Percentiles rank a stretch among this genome's conserved stretches.
Conservation (phyloP, 2,113 vertebrate genomes). For the Chelonoidis abingdonii region DNA sequence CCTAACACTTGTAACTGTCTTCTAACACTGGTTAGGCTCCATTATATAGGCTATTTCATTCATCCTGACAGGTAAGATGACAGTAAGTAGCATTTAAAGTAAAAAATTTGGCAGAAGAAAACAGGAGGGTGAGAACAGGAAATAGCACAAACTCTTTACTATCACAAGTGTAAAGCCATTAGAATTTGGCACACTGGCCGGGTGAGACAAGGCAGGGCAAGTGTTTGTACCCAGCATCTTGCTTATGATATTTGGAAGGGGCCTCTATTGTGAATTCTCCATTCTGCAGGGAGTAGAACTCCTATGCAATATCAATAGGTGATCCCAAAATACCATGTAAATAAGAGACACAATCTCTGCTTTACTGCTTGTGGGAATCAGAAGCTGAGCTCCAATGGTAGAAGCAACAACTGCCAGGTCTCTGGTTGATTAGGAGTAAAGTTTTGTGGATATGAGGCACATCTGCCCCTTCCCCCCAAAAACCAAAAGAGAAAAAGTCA, state of each 20-base stretch:
- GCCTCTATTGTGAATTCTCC: not conserved
- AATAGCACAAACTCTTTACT: not conserved
- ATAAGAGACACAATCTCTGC: not conserved
- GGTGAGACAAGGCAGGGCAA: not conserved
- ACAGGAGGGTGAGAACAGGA: not conserved
- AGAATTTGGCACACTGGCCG: not conserved
- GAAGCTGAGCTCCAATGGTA: not conserved
- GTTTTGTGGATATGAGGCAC: not conserved
- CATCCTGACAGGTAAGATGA: rapidly evolving
- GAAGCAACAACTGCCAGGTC: not conserved
- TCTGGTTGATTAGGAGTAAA: not conserved
- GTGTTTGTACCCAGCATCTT: not conserved
- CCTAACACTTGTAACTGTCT: not conserved
- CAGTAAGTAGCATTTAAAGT: not conserved
- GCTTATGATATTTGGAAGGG: not conserved
- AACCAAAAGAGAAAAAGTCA: not conserved
- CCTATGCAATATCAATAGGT: not conserved
- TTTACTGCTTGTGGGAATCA: not conserved
- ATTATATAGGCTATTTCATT: not conserved
- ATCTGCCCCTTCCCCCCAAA: not conserved
- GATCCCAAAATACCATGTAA: not conserved
- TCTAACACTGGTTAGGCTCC: not conserved
- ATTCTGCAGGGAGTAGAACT: not conserved
- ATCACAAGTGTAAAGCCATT: not conserved
- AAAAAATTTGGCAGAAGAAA: not conserved